A percentile compares a stretch with the other conserved stretches of the same genome.
Evolutionary conservation across 2,797 vertebrate species (phyloP).

Genomic region (Lepus oiostolus): DNA sequence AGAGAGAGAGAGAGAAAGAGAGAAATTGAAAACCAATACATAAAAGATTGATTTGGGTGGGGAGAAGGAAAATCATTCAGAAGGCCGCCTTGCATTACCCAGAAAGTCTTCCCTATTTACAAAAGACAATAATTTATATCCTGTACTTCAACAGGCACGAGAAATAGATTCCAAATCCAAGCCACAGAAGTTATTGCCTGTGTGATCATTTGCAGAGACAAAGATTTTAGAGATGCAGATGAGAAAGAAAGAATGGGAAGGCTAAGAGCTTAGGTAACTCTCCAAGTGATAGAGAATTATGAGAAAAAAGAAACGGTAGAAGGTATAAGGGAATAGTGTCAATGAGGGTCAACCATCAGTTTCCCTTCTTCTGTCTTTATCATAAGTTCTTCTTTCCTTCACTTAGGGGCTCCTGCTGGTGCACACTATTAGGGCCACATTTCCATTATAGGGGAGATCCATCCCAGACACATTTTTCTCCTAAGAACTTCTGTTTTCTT

Average conservation of each 20-base stretch:
- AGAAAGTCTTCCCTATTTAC: neutral
- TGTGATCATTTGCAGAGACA: neutral
- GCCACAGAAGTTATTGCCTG: neutral
- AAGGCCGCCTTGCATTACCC: neutral
- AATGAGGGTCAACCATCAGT: neutral
- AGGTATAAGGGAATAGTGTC: neutral
- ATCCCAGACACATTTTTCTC: neutral
- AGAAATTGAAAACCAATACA: neutral
- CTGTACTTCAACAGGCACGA: neutral
- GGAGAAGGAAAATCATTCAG: neutral
- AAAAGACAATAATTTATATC: neutral
- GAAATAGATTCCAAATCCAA: conserved; percentile 13
- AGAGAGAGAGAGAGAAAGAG: too few relatives aligned
- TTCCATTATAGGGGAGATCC: neutral
- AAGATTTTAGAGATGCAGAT: neutral
- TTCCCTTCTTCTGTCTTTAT: neutral
- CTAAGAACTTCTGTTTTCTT: neutral
- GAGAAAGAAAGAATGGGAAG: neutral
- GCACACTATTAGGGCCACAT: neutral
- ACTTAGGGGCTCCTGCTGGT: neutral
- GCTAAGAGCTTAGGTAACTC: neutral
- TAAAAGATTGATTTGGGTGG: neutral
- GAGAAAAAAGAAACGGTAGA: neutral
- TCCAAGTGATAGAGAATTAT: neutral
- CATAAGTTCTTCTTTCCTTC: neutral